Percentiles rank a stretch among this genome's conserved stretches.
Conservation (phyloP, 2,113 vertebrate genomes). For the Bostrychus sinensis region DNA sequence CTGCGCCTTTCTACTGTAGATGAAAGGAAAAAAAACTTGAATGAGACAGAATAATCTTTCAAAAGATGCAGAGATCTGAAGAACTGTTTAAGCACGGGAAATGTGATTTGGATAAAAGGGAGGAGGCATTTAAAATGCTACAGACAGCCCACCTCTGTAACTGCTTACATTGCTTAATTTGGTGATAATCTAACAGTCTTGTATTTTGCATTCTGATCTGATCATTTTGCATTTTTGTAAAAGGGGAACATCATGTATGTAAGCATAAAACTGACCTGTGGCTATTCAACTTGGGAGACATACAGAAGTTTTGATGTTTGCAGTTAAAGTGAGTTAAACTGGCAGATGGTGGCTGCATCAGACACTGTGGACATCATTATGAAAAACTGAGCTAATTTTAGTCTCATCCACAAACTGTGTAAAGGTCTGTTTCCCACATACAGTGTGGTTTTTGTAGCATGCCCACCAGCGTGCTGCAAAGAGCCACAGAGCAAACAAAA, state of each 20-base stretch:
- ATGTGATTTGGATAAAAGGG: too few species aligned
- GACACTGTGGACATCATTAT: too few species aligned
- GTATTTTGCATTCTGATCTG: too few species aligned
- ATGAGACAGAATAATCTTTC: constrained; percentile 11
- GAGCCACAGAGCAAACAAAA: constrained; percentile 59
- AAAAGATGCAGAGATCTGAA: neutral
- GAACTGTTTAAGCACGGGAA: neutral
- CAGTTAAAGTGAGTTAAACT: neutral
- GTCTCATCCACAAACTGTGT: constrained; percentile 40
- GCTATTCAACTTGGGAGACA: neutral
- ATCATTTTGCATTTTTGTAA: too few species aligned
- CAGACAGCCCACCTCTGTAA: too few species aligned
- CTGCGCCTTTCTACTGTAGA: neutral
- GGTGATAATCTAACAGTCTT: too few species aligned
- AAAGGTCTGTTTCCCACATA: constrained; percentile 50
- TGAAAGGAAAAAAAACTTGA: constrained; percentile 21
- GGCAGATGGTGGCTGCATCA: too few species aligned
- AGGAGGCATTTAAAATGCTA: too few species aligned
- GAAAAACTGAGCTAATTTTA: constrained; percentile 51
- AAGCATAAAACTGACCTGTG: neutral
- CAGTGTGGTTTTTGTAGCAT: constrained; percentile 38
- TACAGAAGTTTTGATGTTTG: neutral
- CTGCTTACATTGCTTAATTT: too few species aligned
- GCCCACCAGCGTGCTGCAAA: constrained; percentile 45
- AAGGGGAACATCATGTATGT: too few species aligned